These are phyloP conservation scores for Babyrousa celebensis DNA, from an alignment of 2,797 vertebrate species.

Conservation along the genomic window DNA sequence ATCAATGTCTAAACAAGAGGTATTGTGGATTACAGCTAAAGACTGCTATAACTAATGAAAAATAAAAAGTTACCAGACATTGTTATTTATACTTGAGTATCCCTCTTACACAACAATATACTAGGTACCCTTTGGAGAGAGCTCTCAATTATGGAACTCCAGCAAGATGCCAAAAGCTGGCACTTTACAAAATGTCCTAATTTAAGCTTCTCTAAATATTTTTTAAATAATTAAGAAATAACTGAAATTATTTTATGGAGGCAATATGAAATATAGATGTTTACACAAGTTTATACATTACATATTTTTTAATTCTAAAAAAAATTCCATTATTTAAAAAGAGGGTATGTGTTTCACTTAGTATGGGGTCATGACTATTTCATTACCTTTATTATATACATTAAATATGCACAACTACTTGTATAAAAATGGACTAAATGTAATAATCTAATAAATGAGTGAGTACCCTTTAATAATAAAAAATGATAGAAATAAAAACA, in stretches of 20 bases:
- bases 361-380: constrained; percentile 29
- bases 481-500: constrained; percentile 79
- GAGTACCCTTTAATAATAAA: constrained; percentile 71
- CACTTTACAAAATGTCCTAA: constrained; percentile 36
- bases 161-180: constrained; percentile 56
- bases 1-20: constrained; percentile 52
- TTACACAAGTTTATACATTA: constrained; percentile 40
- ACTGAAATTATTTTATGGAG: constrained; percentile 54
- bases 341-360: constrained; percentile 33
- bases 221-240: constrained; percentile 66
- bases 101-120: neutral
- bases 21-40: constrained; percentile 18
- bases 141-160: neutral
- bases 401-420: constrained; percentile 60
- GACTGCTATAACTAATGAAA: constrained; percentile 31
- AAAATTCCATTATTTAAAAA: constrained; percentile 70
- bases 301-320: constrained; percentile 62
- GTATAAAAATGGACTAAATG: constrained; percentile 59
- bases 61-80: constrained; percentile 14
- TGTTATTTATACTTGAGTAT: constrained; percentile 27
- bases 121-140: neutral
- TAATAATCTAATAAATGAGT: constrained; percentile 76
- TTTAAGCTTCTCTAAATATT: constrained; percentile 66
- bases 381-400: constrained; percentile 40
- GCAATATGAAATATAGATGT: constrained; percentile 21